Conservation (phyloP, 2,888 invertebrate genomes). For the Polymixis lichenea region DNA sequence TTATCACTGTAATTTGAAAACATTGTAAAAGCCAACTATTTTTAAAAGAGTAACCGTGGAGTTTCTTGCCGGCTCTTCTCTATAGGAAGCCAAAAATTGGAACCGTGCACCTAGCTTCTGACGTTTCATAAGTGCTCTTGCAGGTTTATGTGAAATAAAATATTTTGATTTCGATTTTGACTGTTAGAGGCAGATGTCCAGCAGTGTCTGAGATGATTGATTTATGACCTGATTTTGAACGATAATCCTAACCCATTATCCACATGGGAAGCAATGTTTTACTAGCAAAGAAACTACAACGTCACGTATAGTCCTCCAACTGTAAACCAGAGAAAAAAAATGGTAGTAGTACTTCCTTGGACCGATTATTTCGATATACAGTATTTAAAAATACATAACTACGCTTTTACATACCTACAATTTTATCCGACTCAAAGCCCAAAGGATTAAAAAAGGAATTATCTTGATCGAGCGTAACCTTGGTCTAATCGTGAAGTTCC, state of each 20-base stretch:
- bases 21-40: no score
- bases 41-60: no score
- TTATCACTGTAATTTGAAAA: no score
- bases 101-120: no score
- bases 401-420: background rate
- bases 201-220: background rate
- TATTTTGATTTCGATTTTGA: no score
- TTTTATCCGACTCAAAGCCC: conserved; percentile 5
- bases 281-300: no score
- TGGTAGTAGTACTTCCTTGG: background rate
- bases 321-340: background rate
- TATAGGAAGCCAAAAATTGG: no score
- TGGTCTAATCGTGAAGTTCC: conserved; percentile 29
- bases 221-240: background rate
- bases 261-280: background rate
- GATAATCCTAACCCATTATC: background rate
- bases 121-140: no score
- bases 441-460: conserved; percentile 40
- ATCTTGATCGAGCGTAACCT: conserved; percentile 39
- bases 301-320: background rate
- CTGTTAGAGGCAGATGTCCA: no score
- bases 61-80: no score
- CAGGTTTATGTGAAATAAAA: no score
- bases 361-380: background rate
- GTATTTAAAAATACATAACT: background rate